Evolutionary conservation across 1,140 invertebrate species (phyloP).

Genomic region (Rhynchophorus ferrugineus): DNA sequence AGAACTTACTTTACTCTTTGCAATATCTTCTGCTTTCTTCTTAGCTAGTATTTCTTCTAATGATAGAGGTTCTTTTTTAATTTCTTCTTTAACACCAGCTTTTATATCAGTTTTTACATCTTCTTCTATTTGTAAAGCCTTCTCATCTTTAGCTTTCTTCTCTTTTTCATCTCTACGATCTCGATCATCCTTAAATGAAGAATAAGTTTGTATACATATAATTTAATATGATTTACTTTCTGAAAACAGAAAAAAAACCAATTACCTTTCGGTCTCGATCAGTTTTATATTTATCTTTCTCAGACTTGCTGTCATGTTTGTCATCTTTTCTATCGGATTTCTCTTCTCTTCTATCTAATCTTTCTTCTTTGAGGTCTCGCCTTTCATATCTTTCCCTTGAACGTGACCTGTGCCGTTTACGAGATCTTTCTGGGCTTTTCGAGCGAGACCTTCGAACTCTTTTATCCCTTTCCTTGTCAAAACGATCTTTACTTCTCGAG

Average conservation of each 20-base stretch:
- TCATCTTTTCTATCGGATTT: conserved; percentile 30
- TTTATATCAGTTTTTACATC: conserved; percentile 41
- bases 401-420: conserved; percentile 38
- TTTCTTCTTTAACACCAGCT: conserved; percentile 13
- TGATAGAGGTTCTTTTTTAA: conserved; percentile 85
- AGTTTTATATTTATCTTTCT: conserved; percentile 22
- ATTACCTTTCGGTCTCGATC: conserved; percentile 1
- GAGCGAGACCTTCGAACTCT: conserved; percentile 33
- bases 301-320: conserved; percentile 28
- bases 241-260: conserved; percentile 7
- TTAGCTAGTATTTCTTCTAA: conserved; percentile 93
- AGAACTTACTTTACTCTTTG: conserved; percentile 63
- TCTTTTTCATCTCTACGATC: conserved; percentile 41
- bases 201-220: neutral
- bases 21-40: conserved; percentile 93
- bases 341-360: conserved; percentile 39
- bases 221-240: neutral
- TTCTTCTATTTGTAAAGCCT: conserved; percentile 34
- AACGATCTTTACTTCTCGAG: conserved; percentile 46
- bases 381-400: conserved; percentile 40
- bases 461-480: conserved; percentile 40
- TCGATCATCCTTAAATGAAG: neutral
- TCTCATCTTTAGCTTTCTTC: conserved; percentile 31
- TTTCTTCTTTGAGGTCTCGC: conserved; percentile 41
- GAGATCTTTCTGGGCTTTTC: conserved; percentile 33